Conservation (phyloP, 2,888 invertebrate genomes). For the Augiades crinisus region DNA sequence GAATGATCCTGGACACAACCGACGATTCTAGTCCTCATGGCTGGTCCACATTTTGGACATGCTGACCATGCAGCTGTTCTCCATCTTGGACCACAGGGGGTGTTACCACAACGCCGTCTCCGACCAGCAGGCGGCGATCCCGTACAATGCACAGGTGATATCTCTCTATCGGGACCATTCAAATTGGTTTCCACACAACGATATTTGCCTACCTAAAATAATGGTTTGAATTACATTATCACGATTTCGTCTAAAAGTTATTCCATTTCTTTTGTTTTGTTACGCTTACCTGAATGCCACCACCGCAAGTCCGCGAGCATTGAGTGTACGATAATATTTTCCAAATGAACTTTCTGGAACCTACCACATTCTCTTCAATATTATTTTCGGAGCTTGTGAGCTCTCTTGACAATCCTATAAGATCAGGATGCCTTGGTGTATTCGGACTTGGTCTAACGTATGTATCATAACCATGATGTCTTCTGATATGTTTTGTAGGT, state of each 20-base stretch:
- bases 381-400: constrained; percentile 41
- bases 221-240: constrained; percentile 1
- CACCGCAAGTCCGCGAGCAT: constrained; percentile 91
- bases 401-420: constrained; percentile 45
- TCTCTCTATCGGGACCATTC: constrained; percentile 83
- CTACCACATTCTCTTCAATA: constrained; percentile 60
- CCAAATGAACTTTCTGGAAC: constrained; percentile 85
- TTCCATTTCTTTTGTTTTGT: not conserved
- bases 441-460: constrained; percentile 41
- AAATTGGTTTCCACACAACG: constrained; percentile 84
- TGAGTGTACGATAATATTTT: constrained; percentile 88
- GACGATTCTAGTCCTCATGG: constrained; percentile 85
- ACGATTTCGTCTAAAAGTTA: not conserved
- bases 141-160: constrained; percentile 69
- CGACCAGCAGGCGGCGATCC: constrained; percentile 83
- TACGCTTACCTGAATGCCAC: constrained; percentile 84
- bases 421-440: constrained; percentile 44
- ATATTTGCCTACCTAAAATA: constrained; percentile 83
- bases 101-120: constrained; percentile 86
- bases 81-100: constrained; percentile 93
- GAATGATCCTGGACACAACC: constrained; percentile 85
- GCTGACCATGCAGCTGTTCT: constrained; percentile 87
- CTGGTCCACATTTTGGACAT: constrained; percentile 90
- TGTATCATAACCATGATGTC: constrained; percentile 59
- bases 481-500: constrained; percentile 58